phyloP scores from a whole-genome alignment of 2,797 vertebrate species.

The Anas bahamensis region DNA sequence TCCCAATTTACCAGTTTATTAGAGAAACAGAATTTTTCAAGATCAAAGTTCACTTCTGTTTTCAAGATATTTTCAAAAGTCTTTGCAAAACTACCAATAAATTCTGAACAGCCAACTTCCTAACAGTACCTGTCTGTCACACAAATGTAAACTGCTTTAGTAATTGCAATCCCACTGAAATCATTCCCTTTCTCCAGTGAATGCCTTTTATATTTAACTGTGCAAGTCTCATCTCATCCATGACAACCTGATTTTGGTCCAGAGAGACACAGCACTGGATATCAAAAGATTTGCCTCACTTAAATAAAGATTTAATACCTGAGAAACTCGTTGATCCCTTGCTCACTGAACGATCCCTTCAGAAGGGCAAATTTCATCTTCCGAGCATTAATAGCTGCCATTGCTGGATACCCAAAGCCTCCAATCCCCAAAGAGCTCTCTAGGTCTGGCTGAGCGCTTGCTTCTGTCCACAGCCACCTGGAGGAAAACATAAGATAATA shows the following conservation, averaged over 20 bases:
- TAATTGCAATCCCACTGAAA: not conserved
- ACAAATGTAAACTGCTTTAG: not conserved
- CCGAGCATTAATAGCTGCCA: conserved; percentile 94
- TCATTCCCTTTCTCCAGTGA: not conserved
- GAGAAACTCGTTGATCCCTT: conserved; percentile 96
- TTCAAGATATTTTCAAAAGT: not conserved
- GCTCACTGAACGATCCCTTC: conserved; percentile 96
- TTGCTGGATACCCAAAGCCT: conserved; percentile 96
- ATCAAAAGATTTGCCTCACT: not conserved
- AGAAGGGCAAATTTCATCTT: conserved; percentile 98
- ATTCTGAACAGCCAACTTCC: not conserved
- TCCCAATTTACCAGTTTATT: not conserved
- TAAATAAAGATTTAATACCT: conserved; percentile 79
- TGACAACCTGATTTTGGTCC: not conserved
- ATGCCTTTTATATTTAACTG: not conserved
- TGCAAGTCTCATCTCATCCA: not conserved
- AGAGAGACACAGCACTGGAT: not conserved
- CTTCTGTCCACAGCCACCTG: conserved; percentile 97
- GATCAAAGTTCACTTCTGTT: not conserved
- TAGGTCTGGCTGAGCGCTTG: conserved; percentile 90
- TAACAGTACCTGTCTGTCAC: not conserved
- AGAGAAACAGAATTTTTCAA: not conserved
- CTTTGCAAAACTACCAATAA: not conserved
- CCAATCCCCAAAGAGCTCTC: conserved; percentile 92
- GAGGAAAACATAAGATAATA: not conserved